phyloP scores from a whole-genome alignment of 1,140 invertebrate species.

The Tetragonula clypearis region DNA sequence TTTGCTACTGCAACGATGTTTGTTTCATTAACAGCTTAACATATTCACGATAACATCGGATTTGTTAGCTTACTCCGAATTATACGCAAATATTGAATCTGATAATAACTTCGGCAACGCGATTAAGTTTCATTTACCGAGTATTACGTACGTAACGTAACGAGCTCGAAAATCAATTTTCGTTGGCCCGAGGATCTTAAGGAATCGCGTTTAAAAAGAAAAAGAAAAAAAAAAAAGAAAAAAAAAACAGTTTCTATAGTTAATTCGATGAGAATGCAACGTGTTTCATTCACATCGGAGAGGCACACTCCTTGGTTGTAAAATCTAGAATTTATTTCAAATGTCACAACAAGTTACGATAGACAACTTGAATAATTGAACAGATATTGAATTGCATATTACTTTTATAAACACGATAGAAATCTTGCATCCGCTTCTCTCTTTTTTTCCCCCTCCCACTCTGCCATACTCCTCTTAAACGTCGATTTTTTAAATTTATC shows the following conservation, averaged over 20 bases:
- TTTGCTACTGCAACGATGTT: not conserved
- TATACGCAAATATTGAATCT: constrained; percentile 32
- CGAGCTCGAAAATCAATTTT: not conserved
- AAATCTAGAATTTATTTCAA: not conserved
- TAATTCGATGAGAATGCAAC: not conserved
- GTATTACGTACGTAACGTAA: not conserved
- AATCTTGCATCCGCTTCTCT: not conserved
- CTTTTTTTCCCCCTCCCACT: no score
- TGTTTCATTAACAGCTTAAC: constrained; percentile 34
- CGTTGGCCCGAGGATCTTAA: no score
- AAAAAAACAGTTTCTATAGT: no score
- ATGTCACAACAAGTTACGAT: not conserved
- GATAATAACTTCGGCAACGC: not conserved
- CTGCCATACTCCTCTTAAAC: no score
- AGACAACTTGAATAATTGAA: not conserved
- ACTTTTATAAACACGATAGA: not conserved
- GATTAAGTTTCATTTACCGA: not conserved
- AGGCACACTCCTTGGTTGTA: not conserved
- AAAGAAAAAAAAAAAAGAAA: not conserved
- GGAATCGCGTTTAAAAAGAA: no score
- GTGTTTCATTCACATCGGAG: not conserved
- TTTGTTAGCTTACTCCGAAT: constrained; percentile 7
- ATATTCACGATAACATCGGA: constrained; percentile 1
- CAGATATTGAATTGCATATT: no score
- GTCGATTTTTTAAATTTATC: no score